These are phyloP conservation scores for Melanerpes formicivorus DNA, from an alignment of 2,113 vertebrate genomes.

Conservation along the genomic window DNA sequence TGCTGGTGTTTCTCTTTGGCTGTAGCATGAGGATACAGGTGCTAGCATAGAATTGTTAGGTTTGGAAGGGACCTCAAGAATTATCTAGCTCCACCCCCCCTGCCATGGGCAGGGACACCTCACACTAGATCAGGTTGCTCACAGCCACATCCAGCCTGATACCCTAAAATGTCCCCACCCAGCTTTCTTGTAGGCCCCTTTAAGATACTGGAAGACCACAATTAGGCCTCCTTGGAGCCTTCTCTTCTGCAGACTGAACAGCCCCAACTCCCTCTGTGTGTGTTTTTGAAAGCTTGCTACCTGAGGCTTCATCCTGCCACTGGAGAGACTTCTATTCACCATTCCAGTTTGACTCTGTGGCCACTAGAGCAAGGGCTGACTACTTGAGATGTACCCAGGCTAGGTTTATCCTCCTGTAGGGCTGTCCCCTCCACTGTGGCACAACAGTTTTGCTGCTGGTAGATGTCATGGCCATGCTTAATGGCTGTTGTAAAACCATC, in stretches of 20 bases:
- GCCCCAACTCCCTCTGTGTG: too few relatives aligned
- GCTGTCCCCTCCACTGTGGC: not conserved
- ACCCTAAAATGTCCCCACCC: too few relatives aligned
- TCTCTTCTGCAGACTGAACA: too few relatives aligned
- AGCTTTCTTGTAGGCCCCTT: too few relatives aligned
- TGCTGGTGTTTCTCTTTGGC: not conserved
- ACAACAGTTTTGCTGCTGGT: not conserved
- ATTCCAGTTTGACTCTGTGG: not conserved
- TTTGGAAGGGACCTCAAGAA: too few relatives aligned
- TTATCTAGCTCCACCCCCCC: too few relatives aligned
- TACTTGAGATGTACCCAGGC: not conserved
- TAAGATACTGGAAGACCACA: too few relatives aligned
- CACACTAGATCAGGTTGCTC: too few relatives aligned
- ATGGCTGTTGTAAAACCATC: not conserved
- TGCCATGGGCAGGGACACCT: too few relatives aligned
- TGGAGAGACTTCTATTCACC: not conserved
- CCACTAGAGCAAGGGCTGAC: not conserved
- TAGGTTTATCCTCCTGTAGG: not conserved
- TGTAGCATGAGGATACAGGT: not conserved
- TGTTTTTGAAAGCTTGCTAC: not conserved
- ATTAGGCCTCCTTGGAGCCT: too few relatives aligned
- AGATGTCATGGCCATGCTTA: accelerated
- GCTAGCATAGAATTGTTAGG: too few relatives aligned
- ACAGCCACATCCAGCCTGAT: too few relatives aligned
- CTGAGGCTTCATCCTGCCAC: not conserved